Evolutionary conservation across 2,888 invertebrate species (phyloP), one percentile per base, ranked within the genome.

Genomic region (Pollenia griseotomentosa): DNA sequence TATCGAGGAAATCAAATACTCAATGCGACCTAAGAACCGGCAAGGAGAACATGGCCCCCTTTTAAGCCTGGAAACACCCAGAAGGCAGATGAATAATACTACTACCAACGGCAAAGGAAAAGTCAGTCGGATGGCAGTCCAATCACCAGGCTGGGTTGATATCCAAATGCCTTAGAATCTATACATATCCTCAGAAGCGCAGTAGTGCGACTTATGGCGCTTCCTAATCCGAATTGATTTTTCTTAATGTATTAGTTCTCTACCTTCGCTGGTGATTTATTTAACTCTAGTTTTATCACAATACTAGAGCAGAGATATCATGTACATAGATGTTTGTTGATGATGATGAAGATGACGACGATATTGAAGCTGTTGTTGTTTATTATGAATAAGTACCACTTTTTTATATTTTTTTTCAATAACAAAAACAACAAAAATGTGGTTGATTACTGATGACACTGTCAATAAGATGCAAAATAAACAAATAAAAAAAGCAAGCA

Each of bases 401-500:
- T 44, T 68, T 68, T 59, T 75, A 51, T 46, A 19, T 42, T 44
- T 46, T 48, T 23, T 44, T 61, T 55, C 57, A 73, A 51, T 59
- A 59, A 71, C 44, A 16, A 33, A 19, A 55, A 51, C 12, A 40
- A 48, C 42, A 71, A 73, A 75, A 61, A 70, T 86, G 78, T 68
- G 78, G 85, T 82, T 82, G 82, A 82, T 82, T 82, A 78, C 82
- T 68, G 85, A 82, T 73, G 66, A 86, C 78, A 73, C 82, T 86
- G 85, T 73, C 81, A 85, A 85, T 85, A 85, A 61, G 66, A 78
- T 66, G 55, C 48, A 78, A 85, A 78, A 78, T 51, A 78, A 73
- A 61, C 59, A 68, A 46, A 61, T 19, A 59, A 55, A 66, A 68
- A 68, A 74, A 40, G 40, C n/a, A 42, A 19, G 2, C 19, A 19